Percentiles rank a stretch among this genome's conserved stretches.
These are phyloP conservation scores for Todus mexicanus DNA, from an alignment of 2,797 vertebrate species.

Conservation along the genomic window DNA sequence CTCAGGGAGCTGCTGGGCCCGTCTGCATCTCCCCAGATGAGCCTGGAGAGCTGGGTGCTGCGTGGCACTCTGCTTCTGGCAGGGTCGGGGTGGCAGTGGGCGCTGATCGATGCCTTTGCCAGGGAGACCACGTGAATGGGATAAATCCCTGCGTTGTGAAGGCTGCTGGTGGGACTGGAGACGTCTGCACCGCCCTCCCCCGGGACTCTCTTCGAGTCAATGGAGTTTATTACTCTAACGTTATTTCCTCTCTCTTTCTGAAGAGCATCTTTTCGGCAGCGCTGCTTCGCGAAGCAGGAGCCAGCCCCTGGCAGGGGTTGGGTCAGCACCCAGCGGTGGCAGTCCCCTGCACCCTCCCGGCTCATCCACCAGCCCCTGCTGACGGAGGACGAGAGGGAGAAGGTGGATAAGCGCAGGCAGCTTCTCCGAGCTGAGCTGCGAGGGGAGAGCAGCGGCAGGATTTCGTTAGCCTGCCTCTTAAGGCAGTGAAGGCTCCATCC, in stretches of 20 bases:
- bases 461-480: conserved; percentile 49
- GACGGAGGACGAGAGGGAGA: background rate
- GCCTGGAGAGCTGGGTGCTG: background rate
- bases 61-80: background rate
- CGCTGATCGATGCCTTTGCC: background rate
- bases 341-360: background rate
- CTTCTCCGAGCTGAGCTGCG: background rate
- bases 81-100: background rate
- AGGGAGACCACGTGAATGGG: background rate
- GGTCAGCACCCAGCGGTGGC: background rate
- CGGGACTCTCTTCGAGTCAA: background rate
- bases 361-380: background rate
- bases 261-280: background rate
- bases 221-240: conserved; percentile 24
- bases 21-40: background rate
- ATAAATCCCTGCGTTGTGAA: background rate
- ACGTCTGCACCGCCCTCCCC: background rate
- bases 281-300: background rate
- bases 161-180: background rate
- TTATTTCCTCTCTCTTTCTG: conserved; percentile 1
- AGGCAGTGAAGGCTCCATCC: conserved; percentile 46
- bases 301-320: background rate
- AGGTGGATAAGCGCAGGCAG: background rate
- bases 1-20: background rate
- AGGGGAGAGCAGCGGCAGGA: background rate